Conservation (phyloP, 53 echinoderm and acorn worm genomes). For the Holothuria leucospilota region DNA sequence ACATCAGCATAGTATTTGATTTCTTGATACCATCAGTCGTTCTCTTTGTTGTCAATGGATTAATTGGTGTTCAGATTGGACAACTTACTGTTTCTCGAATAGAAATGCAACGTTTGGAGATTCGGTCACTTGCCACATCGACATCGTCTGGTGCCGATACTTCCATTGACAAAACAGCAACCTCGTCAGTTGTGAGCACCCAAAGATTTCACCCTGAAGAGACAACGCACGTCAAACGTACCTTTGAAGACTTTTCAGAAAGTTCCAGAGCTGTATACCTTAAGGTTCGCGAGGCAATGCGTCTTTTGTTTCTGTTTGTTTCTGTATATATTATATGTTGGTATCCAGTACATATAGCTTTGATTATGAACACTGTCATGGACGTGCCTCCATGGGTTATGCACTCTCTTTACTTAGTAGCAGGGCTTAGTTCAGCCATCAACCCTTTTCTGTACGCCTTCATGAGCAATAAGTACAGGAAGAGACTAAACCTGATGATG, state of each 20-base stretch:
- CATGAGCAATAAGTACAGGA: neutral
- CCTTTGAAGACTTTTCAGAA: too few species aligned
- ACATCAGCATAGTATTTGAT: neutral
- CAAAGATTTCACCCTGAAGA: too few species aligned
- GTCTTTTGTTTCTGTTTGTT: neutral
- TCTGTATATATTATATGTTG: neutral
- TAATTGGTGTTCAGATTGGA: neutral
- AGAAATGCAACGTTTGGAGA: neutral
- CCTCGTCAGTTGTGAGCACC: too few species aligned
- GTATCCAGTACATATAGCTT: neutral
- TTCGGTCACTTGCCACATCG: neutral
- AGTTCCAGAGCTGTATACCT: too few species aligned
- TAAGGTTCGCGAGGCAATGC: neutral
- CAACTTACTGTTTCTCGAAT: neutral
- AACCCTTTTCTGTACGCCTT: neutral
- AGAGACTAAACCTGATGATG: neutral
- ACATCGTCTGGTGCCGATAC: neutral
- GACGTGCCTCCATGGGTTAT: neutral
- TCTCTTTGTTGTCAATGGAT: neutral
- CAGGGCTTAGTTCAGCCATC: neutral
- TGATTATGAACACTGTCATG: neutral
- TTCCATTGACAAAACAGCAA: too few species aligned
- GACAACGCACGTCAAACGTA: too few species aligned
- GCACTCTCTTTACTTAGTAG: neutral
- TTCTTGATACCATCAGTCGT: neutral